Percentiles rank a stretch among this genome's conserved stretches.
Evolutionary conservation across 2,113 vertebrate species (phyloP).

Genomic region (Passer domesticus): DNA sequence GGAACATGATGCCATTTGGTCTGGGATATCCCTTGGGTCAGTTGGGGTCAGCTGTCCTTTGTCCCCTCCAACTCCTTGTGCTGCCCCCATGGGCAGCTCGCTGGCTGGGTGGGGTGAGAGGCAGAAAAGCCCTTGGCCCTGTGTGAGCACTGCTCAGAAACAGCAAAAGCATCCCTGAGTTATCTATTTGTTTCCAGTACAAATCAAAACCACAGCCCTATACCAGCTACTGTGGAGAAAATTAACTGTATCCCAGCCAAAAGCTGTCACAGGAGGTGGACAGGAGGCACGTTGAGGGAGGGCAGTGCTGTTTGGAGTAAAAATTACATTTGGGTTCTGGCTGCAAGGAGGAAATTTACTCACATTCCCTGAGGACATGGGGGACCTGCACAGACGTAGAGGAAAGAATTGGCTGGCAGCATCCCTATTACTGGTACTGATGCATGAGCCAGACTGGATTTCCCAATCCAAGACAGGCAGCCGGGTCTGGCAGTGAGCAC

Average conservation of each 20-base stretch:
- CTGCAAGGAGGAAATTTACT: neutral
- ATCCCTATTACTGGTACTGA: constrained; percentile 32
- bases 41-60: neutral
- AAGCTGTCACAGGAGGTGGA: neutral
- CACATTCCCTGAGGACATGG: neutral
- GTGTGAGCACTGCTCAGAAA: neutral
- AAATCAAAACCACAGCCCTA: neutral
- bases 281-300: neutral
- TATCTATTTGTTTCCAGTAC: neutral
- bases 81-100: accelerated
- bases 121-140: neutral
- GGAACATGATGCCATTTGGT: neutral
- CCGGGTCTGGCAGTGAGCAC: constrained; percentile 8
- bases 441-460: constrained; percentile 46
- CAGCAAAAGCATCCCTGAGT: neutral
- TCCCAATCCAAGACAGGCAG: constrained; percentile 48
- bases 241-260: neutral
- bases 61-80: neutral
- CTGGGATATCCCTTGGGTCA: neutral
- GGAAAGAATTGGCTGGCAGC: constrained; percentile 20
- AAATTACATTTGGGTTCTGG: neutral
- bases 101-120: neutral
- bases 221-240: neutral
- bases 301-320: neutral
- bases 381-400: constrained; percentile 36